Evolutionary conservation across 2,797 vertebrate genomes (phyloP).

Genomic region (Acanthiza pusilla): DNA sequence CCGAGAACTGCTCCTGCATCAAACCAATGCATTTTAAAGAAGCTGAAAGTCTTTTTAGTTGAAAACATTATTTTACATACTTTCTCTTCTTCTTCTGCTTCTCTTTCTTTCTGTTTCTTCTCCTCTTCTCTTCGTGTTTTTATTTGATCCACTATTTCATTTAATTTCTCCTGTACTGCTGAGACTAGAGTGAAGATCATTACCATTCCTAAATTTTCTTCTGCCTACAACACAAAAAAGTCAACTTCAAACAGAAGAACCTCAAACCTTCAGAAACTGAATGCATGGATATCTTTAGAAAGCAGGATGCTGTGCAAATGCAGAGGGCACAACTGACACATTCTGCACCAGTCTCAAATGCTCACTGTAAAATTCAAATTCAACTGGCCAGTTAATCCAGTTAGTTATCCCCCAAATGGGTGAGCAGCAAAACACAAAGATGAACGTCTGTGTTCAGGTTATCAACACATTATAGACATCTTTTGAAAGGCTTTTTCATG

Average conservation of each 20-base stretch:
- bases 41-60: neutral
- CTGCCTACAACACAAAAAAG: conserved; percentile 76
- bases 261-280: neutral
- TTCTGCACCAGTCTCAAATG: neutral
- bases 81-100: conserved; percentile 95
- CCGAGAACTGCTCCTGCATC: neutral
- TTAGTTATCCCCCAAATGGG: neutral
- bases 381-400: neutral
- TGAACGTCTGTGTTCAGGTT: neutral
- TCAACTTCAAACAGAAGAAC: neutral
- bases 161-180: conserved; percentile 94
- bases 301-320: neutral
- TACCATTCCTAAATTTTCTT: conserved; percentile 96
- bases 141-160: conserved; percentile 92
- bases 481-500: neutral
- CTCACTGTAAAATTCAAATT: neutral
- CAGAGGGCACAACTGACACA: neutral
- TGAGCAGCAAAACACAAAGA: neutral
- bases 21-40: neutral
- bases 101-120: conserved; percentile 84
- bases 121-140: conserved; percentile 92
- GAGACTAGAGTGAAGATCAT: conserved; percentile 98
- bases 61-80: conserved; percentile 66
- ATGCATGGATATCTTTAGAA: neutral
- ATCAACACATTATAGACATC: neutral